Evolutionary conservation across 1,140 invertebrate genomes (phyloP).

Genomic region (Magallana ariakensis): DNA sequence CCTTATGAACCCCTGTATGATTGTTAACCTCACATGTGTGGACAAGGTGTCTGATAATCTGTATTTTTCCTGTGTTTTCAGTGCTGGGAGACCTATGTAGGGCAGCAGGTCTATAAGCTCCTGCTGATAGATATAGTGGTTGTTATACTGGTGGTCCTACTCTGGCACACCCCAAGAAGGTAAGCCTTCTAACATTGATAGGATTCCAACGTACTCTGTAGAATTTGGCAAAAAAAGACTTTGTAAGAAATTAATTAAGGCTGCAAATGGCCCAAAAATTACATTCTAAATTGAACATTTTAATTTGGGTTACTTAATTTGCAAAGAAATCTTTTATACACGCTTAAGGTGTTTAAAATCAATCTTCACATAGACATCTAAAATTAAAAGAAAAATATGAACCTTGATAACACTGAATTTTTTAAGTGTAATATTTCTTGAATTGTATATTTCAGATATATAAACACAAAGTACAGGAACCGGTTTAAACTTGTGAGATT

Average conservation of each 20-base stretch:
- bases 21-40: no score
- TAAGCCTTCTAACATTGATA: constrained; percentile 63
- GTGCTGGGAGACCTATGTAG: constrained; percentile 95
- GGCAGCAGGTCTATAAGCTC: constrained; percentile 92
- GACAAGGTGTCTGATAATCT: not conserved
- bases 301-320: no score
- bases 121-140: constrained; percentile 89
- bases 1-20: no score
- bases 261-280: no score
- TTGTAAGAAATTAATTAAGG: no score
- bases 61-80: constrained; percentile 55
- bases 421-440: not conserved
- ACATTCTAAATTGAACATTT: no score
- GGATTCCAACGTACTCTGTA: no score
- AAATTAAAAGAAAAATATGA: not conserved
- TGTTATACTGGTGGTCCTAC: constrained; percentile 87
- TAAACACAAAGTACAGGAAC: constrained; percentile 44
- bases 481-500: constrained; percentile 61
- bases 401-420: not conserved
- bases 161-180: constrained; percentile 89
- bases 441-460: constrained; percentile 25
- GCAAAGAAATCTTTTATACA: no score
- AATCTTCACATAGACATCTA: no score
- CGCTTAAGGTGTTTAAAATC: no score
- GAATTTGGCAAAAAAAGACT: no score